These are phyloP conservation scores for Orius insidiosus DNA, from an alignment of 1,140 invertebrate species.

Conservation along the genomic window DNA sequence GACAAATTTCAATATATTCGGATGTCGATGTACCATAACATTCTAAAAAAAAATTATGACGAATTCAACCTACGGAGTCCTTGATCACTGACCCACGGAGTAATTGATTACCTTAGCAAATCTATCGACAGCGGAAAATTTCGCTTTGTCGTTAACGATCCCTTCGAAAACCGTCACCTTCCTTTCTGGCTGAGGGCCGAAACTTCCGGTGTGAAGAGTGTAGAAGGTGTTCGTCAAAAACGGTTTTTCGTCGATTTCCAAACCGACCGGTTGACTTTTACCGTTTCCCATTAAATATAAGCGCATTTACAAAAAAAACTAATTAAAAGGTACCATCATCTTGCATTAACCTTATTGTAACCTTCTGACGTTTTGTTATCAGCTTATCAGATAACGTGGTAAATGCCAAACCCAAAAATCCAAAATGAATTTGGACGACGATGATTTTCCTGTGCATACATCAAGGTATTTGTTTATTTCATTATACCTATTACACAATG, in stretches of 20 bases:
- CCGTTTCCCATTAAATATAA: conserved; percentile 59
- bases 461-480: no score
- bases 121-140: conserved; percentile 47
- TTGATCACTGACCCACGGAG: no score
- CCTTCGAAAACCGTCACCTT: conserved; percentile 55
- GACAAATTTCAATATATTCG: conserved; percentile 59
- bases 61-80: no score
- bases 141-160: conserved; percentile 35
- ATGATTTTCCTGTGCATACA: no score
- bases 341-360: no score
- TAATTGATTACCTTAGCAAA: conserved; percentile 55
- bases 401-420: no score
- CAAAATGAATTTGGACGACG: no score
- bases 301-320: no score
- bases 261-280: conserved; percentile 45
- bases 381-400: no score
- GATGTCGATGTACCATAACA: conserved; percentile 61
- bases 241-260: conserved; percentile 54
- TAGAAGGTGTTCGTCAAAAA: conserved; percentile 55
- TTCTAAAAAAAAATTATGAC: conserved; percentile 41
- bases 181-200: conserved; percentile 34
- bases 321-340: no score
- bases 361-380: no score
- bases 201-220: conserved; percentile 48
- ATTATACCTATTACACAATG: no score